Percentiles rank a stretch among this genome's conserved stretches.
These are phyloP conservation scores for Solea solea DNA, from an alignment of 2,113 vertebrate genomes.

Conservation along the genomic window DNA sequence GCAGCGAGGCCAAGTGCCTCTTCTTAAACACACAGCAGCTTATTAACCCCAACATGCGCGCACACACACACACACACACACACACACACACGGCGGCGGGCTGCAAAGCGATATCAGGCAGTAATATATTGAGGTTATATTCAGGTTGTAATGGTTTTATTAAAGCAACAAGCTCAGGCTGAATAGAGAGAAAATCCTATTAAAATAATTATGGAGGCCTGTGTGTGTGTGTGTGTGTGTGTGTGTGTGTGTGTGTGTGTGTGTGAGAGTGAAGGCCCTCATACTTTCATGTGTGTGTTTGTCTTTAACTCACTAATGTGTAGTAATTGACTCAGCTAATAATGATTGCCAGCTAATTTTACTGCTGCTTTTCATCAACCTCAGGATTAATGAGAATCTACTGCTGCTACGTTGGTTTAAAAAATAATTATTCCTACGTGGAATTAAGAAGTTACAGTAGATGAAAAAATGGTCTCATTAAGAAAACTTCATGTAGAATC, in stretches of 20 bases:
- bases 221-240: conserved; percentile 42
- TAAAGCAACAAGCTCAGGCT: conserved; percentile 75
- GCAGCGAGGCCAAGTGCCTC: conserved; percentile 70
- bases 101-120: conserved; percentile 61
- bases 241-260: conserved; percentile 59
- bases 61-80: conserved; percentile 54
- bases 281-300: conserved; percentile 43
- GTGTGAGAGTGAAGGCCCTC: conserved; percentile 10
- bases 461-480: conserved; percentile 12
- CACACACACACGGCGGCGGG: conserved; percentile 39
- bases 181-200: conserved; percentile 78
- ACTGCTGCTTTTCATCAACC: conserved; percentile 92
- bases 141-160: conserved; percentile 81
- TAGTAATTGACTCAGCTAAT: conserved; percentile 96
- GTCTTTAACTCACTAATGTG: conserved; percentile 87
- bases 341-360: conserved; percentile 99
- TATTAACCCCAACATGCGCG: conserved; percentile 81
- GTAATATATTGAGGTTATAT: conserved; percentile 79
- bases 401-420: conserved; percentile 78
- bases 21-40: conserved; percentile 79
- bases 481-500: neutral
- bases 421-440: conserved; percentile 65
- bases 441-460: conserved; percentile 46
- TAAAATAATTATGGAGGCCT: conserved; percentile 77
- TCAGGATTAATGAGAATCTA: conserved; percentile 95